Evolutionary conservation across 2,888 invertebrate genomes (phyloP).

Genomic region (Morpho helenor): DNA sequence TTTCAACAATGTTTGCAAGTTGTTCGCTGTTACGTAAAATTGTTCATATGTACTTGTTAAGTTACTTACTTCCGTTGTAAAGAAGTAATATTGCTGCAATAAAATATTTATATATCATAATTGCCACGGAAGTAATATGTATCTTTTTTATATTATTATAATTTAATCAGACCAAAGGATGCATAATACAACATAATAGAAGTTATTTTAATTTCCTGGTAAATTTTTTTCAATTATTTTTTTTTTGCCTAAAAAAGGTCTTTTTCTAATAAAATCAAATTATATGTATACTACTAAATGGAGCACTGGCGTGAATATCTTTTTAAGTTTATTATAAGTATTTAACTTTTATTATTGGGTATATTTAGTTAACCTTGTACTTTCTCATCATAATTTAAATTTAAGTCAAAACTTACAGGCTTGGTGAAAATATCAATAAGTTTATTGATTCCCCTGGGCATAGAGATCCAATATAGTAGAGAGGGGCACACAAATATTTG

Average conservation of each 20-base stretch:
- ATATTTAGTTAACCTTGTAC: too few relatives aligned
- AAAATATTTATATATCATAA: slow-evolving; percentile 9
- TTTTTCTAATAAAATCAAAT: not conserved
- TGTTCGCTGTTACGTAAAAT: slow-evolving; percentile 45
- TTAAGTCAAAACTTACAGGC: slow-evolving; percentile 51
- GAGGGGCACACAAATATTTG: slow-evolving; percentile 65
- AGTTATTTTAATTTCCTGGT: too few relatives aligned
- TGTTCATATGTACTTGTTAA: slow-evolving; percentile 52
- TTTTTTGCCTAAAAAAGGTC: too few relatives aligned
- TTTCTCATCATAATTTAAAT: too few relatives aligned
- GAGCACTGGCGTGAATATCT: too few relatives aligned
- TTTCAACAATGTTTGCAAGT: slow-evolving; percentile 34
- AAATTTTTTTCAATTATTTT: too few relatives aligned
- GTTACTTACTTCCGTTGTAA: slow-evolving; percentile 44
- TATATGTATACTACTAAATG: not conserved
- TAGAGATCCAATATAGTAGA: slow-evolving; percentile 65
- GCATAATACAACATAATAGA: too few relatives aligned
- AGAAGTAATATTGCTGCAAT: slow-evolving; percentile 68
- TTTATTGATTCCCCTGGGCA: slow-evolving; percentile 65
- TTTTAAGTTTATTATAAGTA: too few relatives aligned
- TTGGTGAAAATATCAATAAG: slow-evolving; percentile 63
- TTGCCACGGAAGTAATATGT: too few relatives aligned
- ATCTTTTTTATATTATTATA: too few relatives aligned
- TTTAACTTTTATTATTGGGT: too few relatives aligned
- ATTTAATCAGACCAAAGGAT: too few relatives aligned